Evolutionary conservation across 2,113 vertebrate genomes (phyloP).

Genomic region (Syngnathoides biaculeatus): DNA sequence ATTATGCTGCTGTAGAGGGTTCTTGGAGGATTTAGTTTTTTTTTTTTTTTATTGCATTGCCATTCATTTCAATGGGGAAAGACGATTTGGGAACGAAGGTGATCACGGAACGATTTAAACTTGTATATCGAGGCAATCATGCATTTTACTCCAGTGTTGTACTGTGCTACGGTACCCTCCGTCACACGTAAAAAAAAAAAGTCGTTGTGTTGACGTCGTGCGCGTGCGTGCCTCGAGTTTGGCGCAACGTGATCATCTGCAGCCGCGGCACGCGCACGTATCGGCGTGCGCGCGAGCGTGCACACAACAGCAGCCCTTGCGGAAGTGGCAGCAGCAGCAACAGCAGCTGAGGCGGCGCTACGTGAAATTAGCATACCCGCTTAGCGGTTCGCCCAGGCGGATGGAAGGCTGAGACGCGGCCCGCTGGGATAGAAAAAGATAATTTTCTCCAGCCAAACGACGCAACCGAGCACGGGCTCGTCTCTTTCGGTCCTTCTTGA

Average conservation of each 20-base stretch:
- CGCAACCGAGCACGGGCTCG: conserved; percentile 30
- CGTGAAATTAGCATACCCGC: conserved; percentile 56
- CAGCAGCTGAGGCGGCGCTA: conserved; percentile 50
- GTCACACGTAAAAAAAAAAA: neutral
- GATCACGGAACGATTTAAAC: neutral
- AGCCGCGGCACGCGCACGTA: conserved; percentile 2
- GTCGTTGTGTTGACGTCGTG: neutral
- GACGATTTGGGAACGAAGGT: neutral
- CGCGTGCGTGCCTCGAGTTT: conserved; percentile 7
- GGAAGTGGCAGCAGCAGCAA: conserved; percentile 42
- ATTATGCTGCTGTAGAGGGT: no score
- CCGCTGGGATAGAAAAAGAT: neutral
- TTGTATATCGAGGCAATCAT: neutral
- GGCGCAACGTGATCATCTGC: conserved; percentile 31
- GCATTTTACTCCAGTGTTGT: neutral
- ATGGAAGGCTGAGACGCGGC: conserved; percentile 33
- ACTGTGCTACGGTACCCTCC: neutral
- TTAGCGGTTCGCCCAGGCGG: conserved; percentile 36
- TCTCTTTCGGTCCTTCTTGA: conserved; percentile 40
- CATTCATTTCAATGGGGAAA: neutral
- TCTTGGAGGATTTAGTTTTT: neutral
- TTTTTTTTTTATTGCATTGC: neutral
- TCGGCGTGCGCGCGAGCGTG: neutral
- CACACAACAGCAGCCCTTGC: conserved; percentile 40
- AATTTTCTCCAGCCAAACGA: neutral